Base-by-base conservation (phyloP, 2,888 invertebrate genomes). In the Drosophila macrospina region DNA sequence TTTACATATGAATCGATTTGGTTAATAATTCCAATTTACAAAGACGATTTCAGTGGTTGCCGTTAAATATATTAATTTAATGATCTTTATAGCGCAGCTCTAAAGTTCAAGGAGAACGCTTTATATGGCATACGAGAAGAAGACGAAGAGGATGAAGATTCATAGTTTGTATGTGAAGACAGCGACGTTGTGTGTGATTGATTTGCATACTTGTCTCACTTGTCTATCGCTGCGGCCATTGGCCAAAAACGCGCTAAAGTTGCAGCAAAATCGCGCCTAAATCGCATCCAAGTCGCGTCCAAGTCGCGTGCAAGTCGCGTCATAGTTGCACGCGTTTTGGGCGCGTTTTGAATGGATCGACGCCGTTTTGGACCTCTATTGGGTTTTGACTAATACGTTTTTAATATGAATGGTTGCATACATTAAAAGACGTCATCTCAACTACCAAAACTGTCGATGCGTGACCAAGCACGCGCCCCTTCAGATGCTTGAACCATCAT, bases 61-160 rank as follows among this genome's bases (percentile, higher is more conserved):
- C 55, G 45, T 50, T 59, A 41, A 59, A 62, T 50, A 11, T 11
- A 32, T 39, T 52, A 41, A 47, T 56, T 69, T 47, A 55, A 63
- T 50, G 41, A 24, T 45, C 65, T 69, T 74, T 65, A 77, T 82
- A 56, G 62, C 59, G 34, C 54, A 50, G 61, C 30, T 79, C 74
- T 81, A 81, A 85, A 85, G 86, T 87, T 85, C 85, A 85, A 85
- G 85, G 85, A 81, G 77, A 87, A 37, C 32, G 34, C 28, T 67
- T 11, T 32, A 36, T 50, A 67, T 26, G 70, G 54, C 10, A 5
- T n/a, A 16, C 5, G 4, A 5, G 13, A 42, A 24, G 42, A 16
- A 10, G 39, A n/a, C n/a, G 42, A 24, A 28, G 24, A 24, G 24
- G 36, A n/a, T 51, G 42, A 44, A 44, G 54, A 51, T 63, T 50